Evolutionary conservation across 2,888 invertebrate genomes (phyloP).

Genomic region (Mythimna lalbum): DNA sequence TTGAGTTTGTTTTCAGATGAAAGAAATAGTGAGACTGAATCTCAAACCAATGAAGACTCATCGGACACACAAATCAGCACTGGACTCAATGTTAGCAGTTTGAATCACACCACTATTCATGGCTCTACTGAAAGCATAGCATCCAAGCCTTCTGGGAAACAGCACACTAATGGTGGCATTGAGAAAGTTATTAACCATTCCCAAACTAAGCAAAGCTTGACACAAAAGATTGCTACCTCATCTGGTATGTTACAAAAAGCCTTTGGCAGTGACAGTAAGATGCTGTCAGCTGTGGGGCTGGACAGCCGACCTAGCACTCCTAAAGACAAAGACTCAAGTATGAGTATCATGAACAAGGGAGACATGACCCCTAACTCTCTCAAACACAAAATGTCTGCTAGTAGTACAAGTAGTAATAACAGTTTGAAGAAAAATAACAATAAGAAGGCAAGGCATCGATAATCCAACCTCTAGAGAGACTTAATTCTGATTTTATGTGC

Average conservation of each 20-base stretch:
- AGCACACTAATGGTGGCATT: slow-evolving; percentile 86
- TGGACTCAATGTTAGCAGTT: slow-evolving; percentile 82
- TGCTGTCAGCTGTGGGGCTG: slow-evolving; percentile 82
- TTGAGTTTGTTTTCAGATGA: slow-evolving; percentile 90
- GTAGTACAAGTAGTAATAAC: slow-evolving; percentile 80
- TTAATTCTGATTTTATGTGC: slow-evolving; percentile 44
- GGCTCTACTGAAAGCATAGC: slow-evolving; percentile 88
- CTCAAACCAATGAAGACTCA: slow-evolving; percentile 95
- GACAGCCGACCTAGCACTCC: slow-evolving; percentile 88
- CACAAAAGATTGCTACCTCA: slow-evolving; percentile 83
- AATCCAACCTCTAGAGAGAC: slow-evolving; percentile 68
- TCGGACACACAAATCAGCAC: slow-evolving; percentile 92
- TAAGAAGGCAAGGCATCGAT: slow-evolving; percentile 96
- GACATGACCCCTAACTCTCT: slow-evolving; percentile 83
- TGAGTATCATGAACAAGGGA: slow-evolving; percentile 79
- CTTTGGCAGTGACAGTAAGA: slow-evolving; percentile 83
- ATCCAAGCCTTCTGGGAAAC: slow-evolving; percentile 88
- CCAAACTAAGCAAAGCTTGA: slow-evolving; percentile 82
- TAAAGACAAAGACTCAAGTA: slow-evolving; percentile 84
- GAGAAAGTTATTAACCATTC: slow-evolving; percentile 83
- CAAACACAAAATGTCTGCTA: slow-evolving; percentile 88
- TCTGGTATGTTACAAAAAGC: slow-evolving; percentile 85
- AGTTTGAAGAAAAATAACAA: slow-evolving; percentile 94
- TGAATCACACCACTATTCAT: slow-evolving; percentile 88
- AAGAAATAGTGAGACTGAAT: slow-evolving; percentile 96